phyloP scores from a whole-genome alignment of 2,797 vertebrate genomes.

The Sebastes diaconus region DNA sequence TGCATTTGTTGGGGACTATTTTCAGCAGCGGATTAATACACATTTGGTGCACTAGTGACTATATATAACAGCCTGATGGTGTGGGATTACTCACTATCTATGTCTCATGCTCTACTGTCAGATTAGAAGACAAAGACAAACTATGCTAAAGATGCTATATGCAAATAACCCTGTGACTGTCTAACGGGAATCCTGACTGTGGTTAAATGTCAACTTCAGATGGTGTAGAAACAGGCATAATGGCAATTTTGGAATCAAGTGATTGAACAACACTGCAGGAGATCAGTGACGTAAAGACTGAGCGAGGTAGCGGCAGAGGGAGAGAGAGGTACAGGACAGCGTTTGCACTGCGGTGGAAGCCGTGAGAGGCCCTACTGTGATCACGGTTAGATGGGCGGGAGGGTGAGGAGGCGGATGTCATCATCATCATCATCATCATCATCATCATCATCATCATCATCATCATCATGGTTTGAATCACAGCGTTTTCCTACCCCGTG shows the following conservation, averaged over 20 bases:
- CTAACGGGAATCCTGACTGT: not conserved
- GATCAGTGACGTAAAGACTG: constrained; percentile 64
- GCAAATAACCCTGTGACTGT: not conserved
- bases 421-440: constrained; percentile 58
- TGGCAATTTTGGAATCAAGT: constrained; percentile 76
- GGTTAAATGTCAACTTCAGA: not conserved
- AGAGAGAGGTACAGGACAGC: constrained; percentile 75
- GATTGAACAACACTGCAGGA: constrained; percentile 63
- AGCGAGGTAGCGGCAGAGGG: constrained; percentile 58
- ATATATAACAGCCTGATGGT: too few relatives aligned
- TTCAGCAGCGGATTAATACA: too few relatives aligned
- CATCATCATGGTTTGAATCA: constrained; percentile 71
- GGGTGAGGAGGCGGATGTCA: constrained; percentile 72
- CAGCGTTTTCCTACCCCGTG: constrained; percentile 79
- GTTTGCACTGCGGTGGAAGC: constrained; percentile 78
- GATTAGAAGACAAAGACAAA: not conserved
- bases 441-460: constrained; percentile 76
- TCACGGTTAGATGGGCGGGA: constrained; percentile 75
- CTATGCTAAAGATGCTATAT: not conserved
- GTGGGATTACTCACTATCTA: too few relatives aligned
- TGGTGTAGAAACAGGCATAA: constrained; percentile 48
- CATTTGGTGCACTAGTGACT: too few relatives aligned
- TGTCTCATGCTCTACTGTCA: too few relatives aligned
- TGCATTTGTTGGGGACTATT: too few relatives aligned
- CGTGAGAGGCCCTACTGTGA: constrained; percentile 76